These are phyloP conservation scores for Perccottus glenii DNA, from an alignment of 2,113 vertebrate species.

Conservation along the genomic window DNA sequence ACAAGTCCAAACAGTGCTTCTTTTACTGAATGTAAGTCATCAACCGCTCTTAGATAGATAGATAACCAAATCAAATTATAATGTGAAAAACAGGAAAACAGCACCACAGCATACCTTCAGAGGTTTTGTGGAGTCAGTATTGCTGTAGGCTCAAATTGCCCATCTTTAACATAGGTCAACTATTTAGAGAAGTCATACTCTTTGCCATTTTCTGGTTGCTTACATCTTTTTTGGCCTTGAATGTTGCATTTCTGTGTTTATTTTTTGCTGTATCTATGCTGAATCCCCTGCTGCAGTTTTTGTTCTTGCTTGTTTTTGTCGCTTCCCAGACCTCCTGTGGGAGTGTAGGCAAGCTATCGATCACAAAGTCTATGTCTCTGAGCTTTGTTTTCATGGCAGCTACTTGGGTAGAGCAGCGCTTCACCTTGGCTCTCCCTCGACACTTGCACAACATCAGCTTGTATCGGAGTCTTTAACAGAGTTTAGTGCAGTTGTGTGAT, in stretches of 20 bases:
- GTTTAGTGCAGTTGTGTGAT: neutral
- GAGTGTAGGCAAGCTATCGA: slow-evolving; percentile 45
- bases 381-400: slow-evolving; percentile 58
- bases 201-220: neutral
- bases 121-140: neutral
- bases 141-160: neutral
- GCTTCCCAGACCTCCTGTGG: slow-evolving; percentile 42
- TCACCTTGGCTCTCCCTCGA: slow-evolving; percentile 27
- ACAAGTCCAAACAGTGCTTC: too few relatives aligned
- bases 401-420: slow-evolving; percentile 20
- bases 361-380: slow-evolving; percentile 32
- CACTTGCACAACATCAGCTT: slow-evolving; percentile 2
- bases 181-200: neutral
- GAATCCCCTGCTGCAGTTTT: slow-evolving; percentile 19
- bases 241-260: slow-evolving; percentile 1
- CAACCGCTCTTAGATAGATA: too few relatives aligned
- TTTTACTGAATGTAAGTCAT: too few relatives aligned
- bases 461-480: slow-evolving; percentile 15
- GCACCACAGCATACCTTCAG: too few relatives aligned
- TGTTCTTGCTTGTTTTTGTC: slow-evolving; percentile 21
- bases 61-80: too few relatives aligned
- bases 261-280: slow-evolving; percentile 1
- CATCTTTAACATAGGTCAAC: slow-evolving; percentile 2
- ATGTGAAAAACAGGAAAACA: too few relatives aligned
- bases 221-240: neutral